These are phyloP conservation scores for Lasiurus borealis DNA, from an alignment of 2,113 vertebrate species.

Conservation along the genomic window DNA sequence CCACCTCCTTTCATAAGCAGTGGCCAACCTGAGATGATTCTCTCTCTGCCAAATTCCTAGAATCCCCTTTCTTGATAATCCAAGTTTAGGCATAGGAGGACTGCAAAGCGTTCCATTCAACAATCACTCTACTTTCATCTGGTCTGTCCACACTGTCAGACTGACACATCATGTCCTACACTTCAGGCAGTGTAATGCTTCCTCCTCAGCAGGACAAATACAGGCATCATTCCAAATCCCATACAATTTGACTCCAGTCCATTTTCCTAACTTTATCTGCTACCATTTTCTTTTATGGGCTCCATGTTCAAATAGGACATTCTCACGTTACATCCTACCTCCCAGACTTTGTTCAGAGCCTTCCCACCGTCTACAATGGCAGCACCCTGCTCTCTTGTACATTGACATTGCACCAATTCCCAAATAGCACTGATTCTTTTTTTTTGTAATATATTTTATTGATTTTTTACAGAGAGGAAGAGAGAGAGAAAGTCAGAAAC, in stretches of 20 bases:
- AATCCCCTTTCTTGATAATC: background rate
- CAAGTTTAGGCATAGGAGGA: too few relatives aligned
- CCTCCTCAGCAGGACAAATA: background rate
- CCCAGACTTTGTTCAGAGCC: background rate
- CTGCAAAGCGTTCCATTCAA: background rate
- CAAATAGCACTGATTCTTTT: background rate
- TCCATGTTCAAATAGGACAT: background rate
- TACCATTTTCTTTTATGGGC: background rate
- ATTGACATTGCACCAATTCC: background rate
- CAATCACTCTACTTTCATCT: background rate
- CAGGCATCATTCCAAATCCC: background rate
- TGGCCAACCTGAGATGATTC: background rate
- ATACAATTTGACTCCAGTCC: background rate
- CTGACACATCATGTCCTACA: background rate
- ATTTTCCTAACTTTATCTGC: background rate
- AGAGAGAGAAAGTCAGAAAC: too few relatives aligned
- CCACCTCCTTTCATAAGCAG: background rate
- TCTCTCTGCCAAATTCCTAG: background rate
- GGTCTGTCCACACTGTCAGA: background rate
- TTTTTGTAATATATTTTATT: too few relatives aligned
- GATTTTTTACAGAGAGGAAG: too few relatives aligned
- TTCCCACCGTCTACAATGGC: background rate
- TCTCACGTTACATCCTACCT: fast-evolving
- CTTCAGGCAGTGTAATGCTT: background rate
- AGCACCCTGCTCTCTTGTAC: background rate